phyloP scores from a whole-genome alignment of 2,797 vertebrate species.

The Peromyscus aztecus region DNA sequence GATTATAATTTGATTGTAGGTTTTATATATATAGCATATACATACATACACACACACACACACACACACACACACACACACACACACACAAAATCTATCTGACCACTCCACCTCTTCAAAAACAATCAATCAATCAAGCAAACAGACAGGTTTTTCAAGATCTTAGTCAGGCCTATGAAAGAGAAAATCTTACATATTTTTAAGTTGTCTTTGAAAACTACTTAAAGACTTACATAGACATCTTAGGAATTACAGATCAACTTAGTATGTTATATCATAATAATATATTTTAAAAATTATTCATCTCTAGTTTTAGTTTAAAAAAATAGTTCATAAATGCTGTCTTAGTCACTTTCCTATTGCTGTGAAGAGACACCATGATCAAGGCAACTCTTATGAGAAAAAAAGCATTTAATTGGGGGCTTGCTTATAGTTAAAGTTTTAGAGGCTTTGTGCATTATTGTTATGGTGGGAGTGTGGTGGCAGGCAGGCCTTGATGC shows the following conservation, averaged over 20 bases:
- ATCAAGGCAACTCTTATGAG: not conserved
- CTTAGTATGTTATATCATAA: not conserved
- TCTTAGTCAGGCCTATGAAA: not conserved
- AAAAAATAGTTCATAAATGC: not conserved
- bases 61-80: too few relatives aligned
- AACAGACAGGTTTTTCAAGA: not conserved
- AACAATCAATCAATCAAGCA: not conserved
- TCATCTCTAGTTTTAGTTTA: not conserved
- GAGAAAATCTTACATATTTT: not conserved
- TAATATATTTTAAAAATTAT: not conserved
- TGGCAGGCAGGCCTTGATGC: not conserved
- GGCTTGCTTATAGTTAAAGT: not conserved
- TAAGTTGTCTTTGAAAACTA: not conserved
- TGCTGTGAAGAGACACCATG: not conserved
- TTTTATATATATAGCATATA: too few relatives aligned
- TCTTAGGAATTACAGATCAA: not conserved
- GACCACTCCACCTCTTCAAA: not conserved
- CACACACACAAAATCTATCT: not conserved
- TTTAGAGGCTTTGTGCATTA: not conserved
- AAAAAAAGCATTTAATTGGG: not conserved
- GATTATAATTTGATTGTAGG: not conserved
- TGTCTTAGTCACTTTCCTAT: not conserved
- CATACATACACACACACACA: too few relatives aligned
- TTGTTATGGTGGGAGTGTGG: not conserved
- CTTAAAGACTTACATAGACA: not conserved